Base-by-base conservation (phyloP, 2,797 vertebrate genomes). In the Sciaenops ocellatus region DNA sequence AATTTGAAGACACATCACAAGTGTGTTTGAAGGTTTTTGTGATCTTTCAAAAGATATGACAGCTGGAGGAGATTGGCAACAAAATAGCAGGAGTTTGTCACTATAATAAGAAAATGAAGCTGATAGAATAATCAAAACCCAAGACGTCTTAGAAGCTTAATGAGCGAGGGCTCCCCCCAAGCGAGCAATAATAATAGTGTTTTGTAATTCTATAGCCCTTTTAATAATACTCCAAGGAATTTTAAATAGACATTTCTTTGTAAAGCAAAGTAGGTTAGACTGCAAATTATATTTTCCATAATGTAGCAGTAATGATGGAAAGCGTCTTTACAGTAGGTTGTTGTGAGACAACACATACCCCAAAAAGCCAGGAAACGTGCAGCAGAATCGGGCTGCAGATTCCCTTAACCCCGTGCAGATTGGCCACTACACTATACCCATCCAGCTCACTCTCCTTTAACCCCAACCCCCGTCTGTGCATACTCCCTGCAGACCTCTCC, bases 11-110 rank as follows among this genome's bases (percentile, higher is more conserved):
- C 86, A 42, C 86, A 90, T 92, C 92, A 81, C 89, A 70, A 91
- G 83, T 73, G 85, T 42, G 84, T 94, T 93, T 94, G 92, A 92
- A 92, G 82, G 84, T 80, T 86, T 91, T 90, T 94, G 88, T 93
- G 93, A 94, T 94, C 91, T 92, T 93, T 90, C 83, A 80, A 93
- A 91, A 63, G 85, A 89, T 85, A 17, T 93, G 94, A 94, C 93
- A 94, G 92, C 90, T 90, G 84, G 90, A 89, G 85, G 85, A 95
- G 93, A 94, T 92, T 92, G 92, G 92, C 93, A 92, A 93, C 89
- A 90, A 92, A 93, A 94, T 92, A 93, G 91, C 85, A 50, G 74
- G 90, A 90, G 85, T 93, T 93, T 94, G 93, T 93, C 93, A 94
- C 90, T 89, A 88, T 88, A 91, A 91, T 90, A 92, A 91, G 86